These are phyloP conservation scores for Felis catus DNA, from an alignment of 2,113 vertebrate genomes.

Conservation along the genomic window DNA sequence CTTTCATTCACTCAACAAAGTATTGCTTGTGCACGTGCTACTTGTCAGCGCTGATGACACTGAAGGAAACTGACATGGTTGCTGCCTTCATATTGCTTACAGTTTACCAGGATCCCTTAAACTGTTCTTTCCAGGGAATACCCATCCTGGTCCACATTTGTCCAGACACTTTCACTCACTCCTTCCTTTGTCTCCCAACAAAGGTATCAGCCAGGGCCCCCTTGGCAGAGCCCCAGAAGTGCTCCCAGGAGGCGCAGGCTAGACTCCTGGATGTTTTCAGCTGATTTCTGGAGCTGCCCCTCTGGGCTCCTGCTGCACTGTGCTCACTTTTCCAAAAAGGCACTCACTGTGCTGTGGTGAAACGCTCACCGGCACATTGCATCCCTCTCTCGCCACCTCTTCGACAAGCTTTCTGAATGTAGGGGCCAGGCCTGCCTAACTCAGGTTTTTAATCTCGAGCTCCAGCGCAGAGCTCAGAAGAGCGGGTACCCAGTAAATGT, in stretches of 20 bases:
- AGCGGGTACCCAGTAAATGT: not conserved
- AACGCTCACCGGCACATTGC: not conserved
- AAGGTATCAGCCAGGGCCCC: not conserved
- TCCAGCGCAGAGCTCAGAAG: not conserved
- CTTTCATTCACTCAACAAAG: not conserved
- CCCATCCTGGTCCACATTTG: not conserved
- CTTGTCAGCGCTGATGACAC: not conserved
- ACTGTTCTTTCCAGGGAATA: not conserved
- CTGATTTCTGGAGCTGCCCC: slow-evolving; percentile 1
- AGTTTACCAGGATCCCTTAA: not conserved
- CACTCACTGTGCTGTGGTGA: not conserved
- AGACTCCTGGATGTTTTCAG: not conserved
- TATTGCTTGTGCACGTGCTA: not conserved
- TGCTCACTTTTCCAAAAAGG: not conserved
- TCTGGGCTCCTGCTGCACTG: not conserved
- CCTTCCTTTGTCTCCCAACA: slow-evolving; percentile 1
- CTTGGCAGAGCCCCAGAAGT: not conserved
- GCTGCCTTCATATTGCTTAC: not conserved
- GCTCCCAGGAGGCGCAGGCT: not conserved
- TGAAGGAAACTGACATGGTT: not conserved
- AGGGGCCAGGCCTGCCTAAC: not conserved
- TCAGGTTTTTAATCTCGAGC: slow-evolving; percentile 17
- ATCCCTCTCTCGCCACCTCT: not conserved
- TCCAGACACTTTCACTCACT: not conserved
- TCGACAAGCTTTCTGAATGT: not conserved